A percentile compares a stretch with the other conserved stretches of the same genome.
Conservation (phyloP, 2,113 vertebrate species). For the Electrona antarctica region DNA sequence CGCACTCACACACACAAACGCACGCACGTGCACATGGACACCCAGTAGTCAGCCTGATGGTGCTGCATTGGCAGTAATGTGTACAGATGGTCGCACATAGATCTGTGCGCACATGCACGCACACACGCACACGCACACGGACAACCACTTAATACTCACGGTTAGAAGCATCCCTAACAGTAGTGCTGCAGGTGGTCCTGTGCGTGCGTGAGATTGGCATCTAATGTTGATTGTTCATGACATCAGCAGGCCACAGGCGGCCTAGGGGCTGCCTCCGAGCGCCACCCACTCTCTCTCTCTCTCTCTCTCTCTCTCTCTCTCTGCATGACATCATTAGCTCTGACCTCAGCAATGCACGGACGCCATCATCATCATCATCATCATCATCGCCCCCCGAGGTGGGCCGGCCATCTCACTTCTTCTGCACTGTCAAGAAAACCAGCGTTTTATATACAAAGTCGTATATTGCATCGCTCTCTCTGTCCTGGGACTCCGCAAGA, state of each 20-base stretch:
- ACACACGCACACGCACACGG: neutral
- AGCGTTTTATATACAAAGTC: too few relatives aligned
- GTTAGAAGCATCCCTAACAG: conserved; percentile 43
- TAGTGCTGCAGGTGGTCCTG: conserved; percentile 65
- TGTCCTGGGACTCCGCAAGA: too few relatives aligned
- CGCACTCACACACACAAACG: conserved; percentile 4
- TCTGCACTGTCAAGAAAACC: too few relatives aligned
- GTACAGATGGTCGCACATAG: neutral
- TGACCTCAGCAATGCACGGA: conserved; percentile 38
- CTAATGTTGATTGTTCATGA: conserved; percentile 58
- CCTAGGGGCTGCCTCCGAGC: conserved; percentile 27
- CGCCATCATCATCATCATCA: too few relatives aligned
- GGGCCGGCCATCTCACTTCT: too few relatives aligned
- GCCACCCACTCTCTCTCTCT: conserved; percentile 49
- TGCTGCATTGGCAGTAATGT: neutral
- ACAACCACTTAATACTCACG: conserved; percentile 21
- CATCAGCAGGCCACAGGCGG: conserved; percentile 44
- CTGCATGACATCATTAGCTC: conserved; percentile 56
- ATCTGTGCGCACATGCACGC: neutral
- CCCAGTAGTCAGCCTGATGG: conserved; percentile 14
- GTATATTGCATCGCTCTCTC: too few relatives aligned
- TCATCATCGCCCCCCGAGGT: too few relatives aligned
- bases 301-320: too few relatives aligned
- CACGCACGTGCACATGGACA: neutral
- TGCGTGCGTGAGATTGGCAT: conserved; percentile 37